phyloP scores from a whole-genome alignment of 2,113 vertebrate species.

The Lampris incognitus region DNA sequence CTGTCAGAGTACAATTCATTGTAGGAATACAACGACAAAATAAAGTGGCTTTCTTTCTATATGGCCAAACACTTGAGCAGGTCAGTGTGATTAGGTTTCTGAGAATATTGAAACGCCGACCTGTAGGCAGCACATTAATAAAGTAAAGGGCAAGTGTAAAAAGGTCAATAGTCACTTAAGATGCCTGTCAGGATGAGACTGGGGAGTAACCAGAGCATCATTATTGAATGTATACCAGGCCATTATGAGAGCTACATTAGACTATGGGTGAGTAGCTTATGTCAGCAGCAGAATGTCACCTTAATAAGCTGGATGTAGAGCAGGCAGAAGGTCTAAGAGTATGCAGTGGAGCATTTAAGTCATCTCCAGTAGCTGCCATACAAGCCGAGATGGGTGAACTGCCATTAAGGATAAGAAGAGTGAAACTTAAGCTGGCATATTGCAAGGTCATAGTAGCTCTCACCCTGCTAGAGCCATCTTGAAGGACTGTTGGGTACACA shows the following conservation, averaged over 20 bases:
- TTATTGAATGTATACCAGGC: not conserved
- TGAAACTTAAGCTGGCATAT: not conserved
- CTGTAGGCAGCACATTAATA: not conserved
- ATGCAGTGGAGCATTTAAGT: not conserved
- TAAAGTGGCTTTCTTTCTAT: too few species aligned
- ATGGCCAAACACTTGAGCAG: not conserved
- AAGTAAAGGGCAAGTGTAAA: constrained; percentile 14
- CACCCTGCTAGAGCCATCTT: too few species aligned
- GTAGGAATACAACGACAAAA: too few species aligned
- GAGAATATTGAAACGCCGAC: not conserved
- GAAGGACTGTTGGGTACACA: too few species aligned
- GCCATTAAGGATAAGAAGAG: constrained; percentile 1
- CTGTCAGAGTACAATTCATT: too few species aligned
- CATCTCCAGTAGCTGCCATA: constrained; percentile 7
- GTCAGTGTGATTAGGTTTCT: not conserved
- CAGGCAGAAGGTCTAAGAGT: too few species aligned
- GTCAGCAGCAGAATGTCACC: not conserved
- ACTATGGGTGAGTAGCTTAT: constrained; percentile 8
- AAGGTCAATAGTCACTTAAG: constrained; percentile 3
- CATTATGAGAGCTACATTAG: constrained; percentile 4
- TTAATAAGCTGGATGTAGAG: not conserved
- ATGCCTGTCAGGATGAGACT: not conserved
- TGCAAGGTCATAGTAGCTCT: not conserved
- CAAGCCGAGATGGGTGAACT: constrained; percentile 6
- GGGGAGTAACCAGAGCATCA: not conserved